Base-by-base conservation (phyloP, 2,113 vertebrate genomes). In the Paradisaea rubra region DNA sequence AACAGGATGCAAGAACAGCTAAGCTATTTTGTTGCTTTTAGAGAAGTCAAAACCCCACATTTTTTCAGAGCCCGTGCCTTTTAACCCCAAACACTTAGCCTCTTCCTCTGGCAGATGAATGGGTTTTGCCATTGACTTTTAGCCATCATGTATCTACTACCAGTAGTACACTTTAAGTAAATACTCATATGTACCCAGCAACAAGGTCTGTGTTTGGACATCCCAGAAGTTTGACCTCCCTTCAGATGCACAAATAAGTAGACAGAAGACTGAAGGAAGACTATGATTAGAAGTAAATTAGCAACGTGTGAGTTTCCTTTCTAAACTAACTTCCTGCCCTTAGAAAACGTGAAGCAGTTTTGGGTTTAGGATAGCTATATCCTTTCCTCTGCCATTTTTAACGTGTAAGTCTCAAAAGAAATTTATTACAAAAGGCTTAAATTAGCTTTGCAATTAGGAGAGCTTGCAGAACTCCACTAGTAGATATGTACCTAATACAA, bases 131-230 rank as follows among this genome's bases (percentile, higher is more conserved):
- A 27, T 15, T 47, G 64, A 56, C 24, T 60, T 82, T 7, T 25
- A 45, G 24, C 17, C 27, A n/a, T 47, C 9, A 1, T 11, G 0
- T 18, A 72, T 2, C 39, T 52, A 33, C 35, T 31, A 9, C 49
- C 31, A 42, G 37, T 8, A 56, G 11, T 13, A 49, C 35, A 28
- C 19, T 66, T 57, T 3, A 22, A 15, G 21, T 8, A 68, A 33
- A 4, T 13, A 33, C 23, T 71, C 3, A 0, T 3, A 20, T 1
- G 2, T n/a, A 63, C 39, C 31, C 39, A 74, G 37, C 52, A 82
- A 50, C 30, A 52, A 65, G 22, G 15, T 56, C 59, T 61, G 4
- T 61, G 22, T 49, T 30, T 64, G 49, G 39, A 63, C 35, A 41
- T 52, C 44, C 35, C 41, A 30, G 33, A 68, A 87, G 52, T 52